Evolutionary conservation across 2,113 vertebrate genomes (phyloP).

Genomic region (Puntigrus tetrazona): DNA sequence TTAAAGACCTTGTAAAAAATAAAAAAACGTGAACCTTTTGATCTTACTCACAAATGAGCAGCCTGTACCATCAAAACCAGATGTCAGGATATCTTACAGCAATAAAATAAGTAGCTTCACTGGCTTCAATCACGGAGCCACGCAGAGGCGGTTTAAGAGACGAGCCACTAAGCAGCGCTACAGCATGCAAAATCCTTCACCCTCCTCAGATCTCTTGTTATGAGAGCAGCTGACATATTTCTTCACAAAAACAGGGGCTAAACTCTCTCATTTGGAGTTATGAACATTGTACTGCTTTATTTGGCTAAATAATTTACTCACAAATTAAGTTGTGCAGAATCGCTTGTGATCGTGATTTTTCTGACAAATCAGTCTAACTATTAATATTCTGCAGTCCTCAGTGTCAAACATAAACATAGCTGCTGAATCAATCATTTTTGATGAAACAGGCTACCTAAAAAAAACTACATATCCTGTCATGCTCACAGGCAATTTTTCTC

Average conservation of each 20-base stretch:
- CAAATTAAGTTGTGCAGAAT: not conserved
- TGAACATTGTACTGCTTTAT: not conserved
- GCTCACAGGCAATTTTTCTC: conserved; percentile 15
- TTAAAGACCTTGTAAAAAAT: conserved; percentile 4
- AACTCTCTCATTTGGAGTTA: too few relatives aligned
- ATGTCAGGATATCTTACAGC: conserved; percentile 9
- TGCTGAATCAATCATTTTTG: not conserved
- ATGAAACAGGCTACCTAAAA: not conserved
- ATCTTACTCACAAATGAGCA: conserved; percentile 8
- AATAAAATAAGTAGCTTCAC: not conserved
- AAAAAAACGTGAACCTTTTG: not conserved
- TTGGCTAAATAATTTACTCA: not conserved
- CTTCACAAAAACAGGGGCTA: not conserved
- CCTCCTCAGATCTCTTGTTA: not conserved
- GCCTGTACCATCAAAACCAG: not conserved
- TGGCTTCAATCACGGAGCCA: not conserved
- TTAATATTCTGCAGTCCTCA: too few relatives aligned
- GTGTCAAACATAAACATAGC: not conserved
- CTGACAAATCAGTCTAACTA: not conserved
- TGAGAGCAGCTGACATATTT: not conserved
- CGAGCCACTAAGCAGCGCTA: conserved; percentile 13
- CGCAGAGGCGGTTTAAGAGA: not conserved
- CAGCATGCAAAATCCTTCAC: not conserved
- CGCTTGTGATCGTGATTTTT: not conserved
- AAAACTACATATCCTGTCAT: conserved; percentile 12